Percentiles rank a stretch among this genome's conserved stretches.
These are phyloP conservation scores for Amphilophus citrinellus DNA, from an alignment of 2,113 vertebrate species.

Conservation along the genomic window DNA sequence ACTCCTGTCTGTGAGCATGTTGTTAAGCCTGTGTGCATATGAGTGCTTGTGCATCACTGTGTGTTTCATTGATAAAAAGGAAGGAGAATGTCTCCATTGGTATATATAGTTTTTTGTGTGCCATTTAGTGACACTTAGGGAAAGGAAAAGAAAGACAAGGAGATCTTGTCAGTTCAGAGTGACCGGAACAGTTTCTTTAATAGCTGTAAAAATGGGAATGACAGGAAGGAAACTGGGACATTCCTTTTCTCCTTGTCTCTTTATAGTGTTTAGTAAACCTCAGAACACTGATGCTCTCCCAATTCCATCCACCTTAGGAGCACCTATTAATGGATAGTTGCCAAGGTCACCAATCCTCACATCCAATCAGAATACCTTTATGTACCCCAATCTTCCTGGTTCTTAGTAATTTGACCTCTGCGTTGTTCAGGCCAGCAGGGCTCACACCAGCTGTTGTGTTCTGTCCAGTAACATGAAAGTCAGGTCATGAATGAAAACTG, in stretches of 20 bases:
- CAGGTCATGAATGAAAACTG: slow-evolving; percentile 27
- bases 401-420: slow-evolving; percentile 54
- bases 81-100: not conserved
- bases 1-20: slow-evolving; percentile 4
- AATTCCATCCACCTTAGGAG: not conserved
- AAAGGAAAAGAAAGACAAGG: not conserved
- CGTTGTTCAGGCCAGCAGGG: slow-evolving; percentile 25
- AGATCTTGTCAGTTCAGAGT: slow-evolving; percentile 31
- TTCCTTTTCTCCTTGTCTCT: not conserved
- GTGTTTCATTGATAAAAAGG: not conserved
- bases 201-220: slow-evolving; percentile 23
- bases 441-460: slow-evolving; percentile 13
- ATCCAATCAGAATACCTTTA: slow-evolving; percentile 45
- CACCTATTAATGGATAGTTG: slow-evolving; percentile 53
- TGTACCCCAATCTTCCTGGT: not conserved
- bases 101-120: not conserved
- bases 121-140: not conserved
- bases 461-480: slow-evolving; percentile 19
- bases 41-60: not conserved
- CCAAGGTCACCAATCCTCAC: slow-evolving; percentile 65
- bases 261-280: not conserved
- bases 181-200: slow-evolving; percentile 60
- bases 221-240: slow-evolving; percentile 22
- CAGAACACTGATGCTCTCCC: not conserved
- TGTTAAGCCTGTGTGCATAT: not conserved